phyloP scores from a whole-genome alignment of 2,113 vertebrate genomes.

The Oncorhynchus masou region DNA sequence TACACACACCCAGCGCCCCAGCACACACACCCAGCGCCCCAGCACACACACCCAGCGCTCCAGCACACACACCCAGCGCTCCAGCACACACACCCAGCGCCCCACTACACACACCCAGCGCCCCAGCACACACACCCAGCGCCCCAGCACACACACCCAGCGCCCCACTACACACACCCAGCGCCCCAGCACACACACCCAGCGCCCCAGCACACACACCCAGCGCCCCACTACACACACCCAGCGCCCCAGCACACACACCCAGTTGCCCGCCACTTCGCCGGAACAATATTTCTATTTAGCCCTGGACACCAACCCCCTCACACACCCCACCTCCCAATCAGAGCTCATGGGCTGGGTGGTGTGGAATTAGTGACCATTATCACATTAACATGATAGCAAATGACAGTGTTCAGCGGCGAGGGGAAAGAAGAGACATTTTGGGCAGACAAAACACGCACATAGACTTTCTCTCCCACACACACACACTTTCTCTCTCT shows the following conservation, averaged over 20 bases:
- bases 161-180: conserved; percentile 20
- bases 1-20: too few species aligned
- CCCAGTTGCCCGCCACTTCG: conserved; percentile 67
- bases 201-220: conserved; percentile 35
- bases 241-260: not conserved
- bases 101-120: conserved; percentile 3
- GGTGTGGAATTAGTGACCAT: not conserved
- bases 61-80: too few species aligned
- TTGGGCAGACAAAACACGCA: not conserved
- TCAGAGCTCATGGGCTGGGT: conserved; percentile 20
- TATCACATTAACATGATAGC: not conserved
- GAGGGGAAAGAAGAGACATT: not conserved
- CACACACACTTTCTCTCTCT: not conserved
- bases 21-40: conserved; percentile 16
- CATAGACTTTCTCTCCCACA: not conserved
- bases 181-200: conserved; percentile 8
- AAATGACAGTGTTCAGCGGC: not conserved
- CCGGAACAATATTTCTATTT: conserved; percentile 80
- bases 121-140: conserved; percentile 24
- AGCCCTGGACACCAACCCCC: conserved; percentile 69
- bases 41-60: conserved; percentile 4
- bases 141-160: not conserved
- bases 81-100: conserved; percentile 25
- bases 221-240: conserved; percentile 21
- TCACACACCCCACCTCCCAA: conserved; percentile 44